These are phyloP conservation scores for Helicorthomorpha holstii DNA, from an alignment of 1,140 invertebrate species.

Conservation along the genomic window DNA sequence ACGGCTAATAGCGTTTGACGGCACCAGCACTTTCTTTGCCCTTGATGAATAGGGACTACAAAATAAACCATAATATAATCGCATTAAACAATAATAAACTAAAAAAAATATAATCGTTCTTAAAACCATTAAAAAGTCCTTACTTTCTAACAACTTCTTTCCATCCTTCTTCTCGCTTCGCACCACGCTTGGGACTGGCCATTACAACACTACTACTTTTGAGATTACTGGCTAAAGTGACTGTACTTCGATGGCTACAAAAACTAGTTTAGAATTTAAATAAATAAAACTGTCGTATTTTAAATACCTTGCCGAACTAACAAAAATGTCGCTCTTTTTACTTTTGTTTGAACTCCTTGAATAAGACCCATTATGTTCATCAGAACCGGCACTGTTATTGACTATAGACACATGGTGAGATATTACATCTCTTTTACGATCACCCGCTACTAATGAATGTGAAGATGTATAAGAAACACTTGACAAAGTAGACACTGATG, in stretches of 20 bases:
- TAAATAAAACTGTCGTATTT: too few species aligned
- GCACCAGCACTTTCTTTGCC: slow-evolving; percentile 76
- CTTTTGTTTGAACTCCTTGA: slow-evolving; percentile 12
- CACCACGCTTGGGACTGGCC: slow-evolving; percentile 48
- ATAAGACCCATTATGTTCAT: slow-evolving; percentile 22
- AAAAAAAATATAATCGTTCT: not conserved
- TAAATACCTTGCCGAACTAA: too few species aligned
- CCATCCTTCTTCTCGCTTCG: slow-evolving; percentile 83
- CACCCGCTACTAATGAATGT: not conserved
- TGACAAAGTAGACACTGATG: not conserved
- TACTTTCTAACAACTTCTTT: slow-evolving; percentile 78
- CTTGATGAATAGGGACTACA: slow-evolving; percentile 7
- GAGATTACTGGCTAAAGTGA: too few species aligned
- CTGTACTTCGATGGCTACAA: too few species aligned
- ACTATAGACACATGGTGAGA: not conserved
- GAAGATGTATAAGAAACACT: not conserved
- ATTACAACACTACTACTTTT: too few species aligned
- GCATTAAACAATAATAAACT: not conserved
- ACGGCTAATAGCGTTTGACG: slow-evolving; percentile 79
- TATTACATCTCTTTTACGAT: not conserved
- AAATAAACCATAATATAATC: not conserved
- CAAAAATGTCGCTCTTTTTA: slow-evolving; percentile 8
- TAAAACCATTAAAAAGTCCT: not conserved
- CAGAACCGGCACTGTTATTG: not conserved
- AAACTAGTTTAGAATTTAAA: too few species aligned